phyloP scores from a whole-genome alignment of 2,113 vertebrate species.

The Scomber japonicus region DNA sequence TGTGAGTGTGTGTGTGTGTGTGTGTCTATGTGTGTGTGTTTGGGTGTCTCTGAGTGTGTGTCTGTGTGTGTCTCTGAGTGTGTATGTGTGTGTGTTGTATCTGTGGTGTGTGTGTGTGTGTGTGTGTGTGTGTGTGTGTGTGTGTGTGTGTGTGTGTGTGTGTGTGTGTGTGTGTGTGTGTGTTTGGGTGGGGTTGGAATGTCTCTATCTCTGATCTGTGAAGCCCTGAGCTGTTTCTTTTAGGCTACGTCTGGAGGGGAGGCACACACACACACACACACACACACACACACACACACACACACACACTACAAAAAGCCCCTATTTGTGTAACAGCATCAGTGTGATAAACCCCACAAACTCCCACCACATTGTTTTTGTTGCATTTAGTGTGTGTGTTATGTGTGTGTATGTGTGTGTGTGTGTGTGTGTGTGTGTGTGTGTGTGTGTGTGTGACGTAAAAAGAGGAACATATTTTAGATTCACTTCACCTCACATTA shows the following conservation, averaged over 20 bases:
- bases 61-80: constrained; percentile 3
- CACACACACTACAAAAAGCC: constrained; percentile 8
- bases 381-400: neutral
- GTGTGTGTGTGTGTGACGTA: constrained; percentile 8
- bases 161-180: constrained; percentile 52
- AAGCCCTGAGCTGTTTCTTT: constrained; percentile 66
- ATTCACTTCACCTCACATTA: neutral
- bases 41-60: no score
- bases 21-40: no score
- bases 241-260: constrained; percentile 46
- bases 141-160: constrained; percentile 37
- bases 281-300: constrained; percentile 32
- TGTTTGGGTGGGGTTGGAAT: constrained; percentile 60
- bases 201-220: constrained; percentile 69
- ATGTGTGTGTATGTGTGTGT: no score
- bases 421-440: neutral
- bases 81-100: constrained; percentile 36
- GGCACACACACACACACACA: constrained; percentile 17
- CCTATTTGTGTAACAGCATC: constrained; percentile 8
- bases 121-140: constrained; percentile 29
- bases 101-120: neutral
- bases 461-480: neutral
- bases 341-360: constrained; percentile 8
- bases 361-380: constrained; percentile 17
- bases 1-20: no score